phyloP scores from a whole-genome alignment of 2,888 invertebrate genomes.

The Drosophila borborema region DNA sequence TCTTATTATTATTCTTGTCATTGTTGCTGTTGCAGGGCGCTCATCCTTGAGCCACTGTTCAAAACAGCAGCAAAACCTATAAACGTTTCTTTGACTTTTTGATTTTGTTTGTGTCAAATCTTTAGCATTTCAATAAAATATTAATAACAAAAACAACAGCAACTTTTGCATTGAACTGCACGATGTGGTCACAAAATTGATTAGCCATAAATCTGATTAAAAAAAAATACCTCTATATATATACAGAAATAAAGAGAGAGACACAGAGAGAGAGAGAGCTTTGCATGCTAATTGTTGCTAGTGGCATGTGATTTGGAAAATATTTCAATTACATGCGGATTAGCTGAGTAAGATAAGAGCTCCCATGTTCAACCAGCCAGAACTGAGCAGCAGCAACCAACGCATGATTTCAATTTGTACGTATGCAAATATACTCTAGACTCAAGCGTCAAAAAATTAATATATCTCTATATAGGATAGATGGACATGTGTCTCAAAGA shows the following conservation, averaged over 20 bases:
- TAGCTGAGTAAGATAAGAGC: constrained; percentile 18
- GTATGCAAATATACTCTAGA: constrained; percentile 33
- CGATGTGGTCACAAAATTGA: constrained; percentile 27
- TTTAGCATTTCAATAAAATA: constrained; percentile 36
- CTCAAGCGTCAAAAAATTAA: not conserved
- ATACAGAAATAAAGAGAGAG: not conserved
- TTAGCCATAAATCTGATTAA: constrained; percentile 40
- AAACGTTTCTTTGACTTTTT: constrained; percentile 4
- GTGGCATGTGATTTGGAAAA: constrained; percentile 68
- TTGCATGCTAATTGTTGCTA: constrained; percentile 63
- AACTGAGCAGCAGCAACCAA: constrained; percentile 26
- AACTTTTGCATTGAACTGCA: constrained; percentile 31
- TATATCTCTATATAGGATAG: not conserved
- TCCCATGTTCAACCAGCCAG: constrained; percentile 16
- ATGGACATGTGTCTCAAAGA: constrained; percentile 32
- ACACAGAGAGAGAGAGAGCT: not conserved
- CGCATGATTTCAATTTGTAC: constrained; percentile 69
- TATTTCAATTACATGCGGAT: constrained; percentile 67
- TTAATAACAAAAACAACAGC: constrained; percentile 1
- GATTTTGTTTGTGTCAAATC: constrained; percentile 12
- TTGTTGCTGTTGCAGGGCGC: constrained; percentile 27
- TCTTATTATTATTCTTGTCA: not conserved
- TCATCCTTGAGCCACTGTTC: constrained; percentile 39
- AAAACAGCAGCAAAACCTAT: not conserved
- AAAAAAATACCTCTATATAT: not conserved